A percentile compares a stretch with the other conserved stretches of the same genome.
These are phyloP conservation scores for Poeciliopsis paucimaculata DNA, from an alignment of 2,797 vertebrate species.

Conservation along the genomic window DNA sequence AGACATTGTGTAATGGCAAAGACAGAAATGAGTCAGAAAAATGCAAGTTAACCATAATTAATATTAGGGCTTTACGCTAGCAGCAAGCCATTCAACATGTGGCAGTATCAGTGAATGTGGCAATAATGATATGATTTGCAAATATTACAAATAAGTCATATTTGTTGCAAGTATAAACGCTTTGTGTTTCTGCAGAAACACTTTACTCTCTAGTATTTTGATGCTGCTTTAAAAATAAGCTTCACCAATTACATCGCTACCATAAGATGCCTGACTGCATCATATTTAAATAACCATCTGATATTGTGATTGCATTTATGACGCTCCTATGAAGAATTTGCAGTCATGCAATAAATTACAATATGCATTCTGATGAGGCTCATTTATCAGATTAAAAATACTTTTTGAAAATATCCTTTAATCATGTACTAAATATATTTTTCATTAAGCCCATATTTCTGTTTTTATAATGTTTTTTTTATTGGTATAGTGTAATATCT, in stretches of 20 bases:
- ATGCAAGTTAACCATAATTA: neutral
- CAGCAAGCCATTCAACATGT: neutral
- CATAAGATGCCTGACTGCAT: too few species aligned
- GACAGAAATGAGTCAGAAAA: neutral
- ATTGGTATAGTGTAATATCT: neutral
- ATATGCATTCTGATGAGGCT: neutral
- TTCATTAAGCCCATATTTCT: neutral
- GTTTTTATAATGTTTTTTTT: neutral
- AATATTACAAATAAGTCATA: neutral
- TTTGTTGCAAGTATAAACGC: neutral
- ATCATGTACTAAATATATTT: neutral
- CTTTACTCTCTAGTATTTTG: neutral
- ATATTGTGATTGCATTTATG: neutral
- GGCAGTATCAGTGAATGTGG: neutral
- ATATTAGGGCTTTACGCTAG: neutral
- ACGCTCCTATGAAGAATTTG: neutral
- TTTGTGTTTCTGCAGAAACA: neutral
- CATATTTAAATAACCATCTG: too few species aligned
- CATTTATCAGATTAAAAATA: too few species aligned
- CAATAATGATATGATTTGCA: neutral
- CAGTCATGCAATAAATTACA: neutral
- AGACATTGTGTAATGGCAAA: neutral
- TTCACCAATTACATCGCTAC: too few species aligned
- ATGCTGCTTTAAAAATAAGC: neutral
- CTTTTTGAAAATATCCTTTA: neutral